Conservation (phyloP, 2,797 vertebrate genomes). For the Gephyroberyx darwinii region DNA sequence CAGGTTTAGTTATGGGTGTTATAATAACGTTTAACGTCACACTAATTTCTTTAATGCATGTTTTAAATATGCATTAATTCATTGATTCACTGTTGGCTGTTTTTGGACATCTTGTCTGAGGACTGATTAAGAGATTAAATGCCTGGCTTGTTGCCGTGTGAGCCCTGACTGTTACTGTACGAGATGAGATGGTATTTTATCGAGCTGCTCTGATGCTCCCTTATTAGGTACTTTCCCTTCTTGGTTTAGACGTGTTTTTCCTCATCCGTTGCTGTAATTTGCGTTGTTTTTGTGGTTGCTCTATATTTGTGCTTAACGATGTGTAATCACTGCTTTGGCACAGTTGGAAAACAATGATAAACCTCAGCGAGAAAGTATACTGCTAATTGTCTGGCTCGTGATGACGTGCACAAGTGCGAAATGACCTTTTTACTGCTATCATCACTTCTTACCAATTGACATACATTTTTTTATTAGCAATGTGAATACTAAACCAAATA, state of each 20-base stretch:
- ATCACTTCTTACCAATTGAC: slow-evolving; percentile 12
- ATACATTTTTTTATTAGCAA: slow-evolving; percentile 10
- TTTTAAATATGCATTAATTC: too few species aligned
- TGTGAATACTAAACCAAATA: slow-evolving; percentile 4
- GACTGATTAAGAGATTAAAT: neutral
- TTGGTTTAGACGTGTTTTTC: slow-evolving; percentile 18
- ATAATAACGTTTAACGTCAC: too few species aligned
- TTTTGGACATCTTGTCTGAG: too few species aligned
- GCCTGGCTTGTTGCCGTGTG: slow-evolving; percentile 43
- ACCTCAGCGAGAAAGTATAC: slow-evolving; percentile 5
- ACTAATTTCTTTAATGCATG: too few species aligned
- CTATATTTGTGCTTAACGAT: slow-evolving; percentile 31
- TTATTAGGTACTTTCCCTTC: slow-evolving; percentile 33
- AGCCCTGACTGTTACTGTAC: slow-evolving; percentile 49
- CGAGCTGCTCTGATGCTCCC: slow-evolving; percentile 18
- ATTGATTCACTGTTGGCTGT: too few species aligned
- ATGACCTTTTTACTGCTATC: slow-evolving; percentile 16
- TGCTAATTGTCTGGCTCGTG: slow-evolving; percentile 25
- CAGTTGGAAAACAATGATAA: slow-evolving; percentile 11
- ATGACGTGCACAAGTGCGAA: neutral
- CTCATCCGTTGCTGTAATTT: slow-evolving; percentile 3
- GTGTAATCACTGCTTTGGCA: slow-evolving; percentile 24
- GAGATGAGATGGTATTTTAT: slow-evolving; percentile 44
- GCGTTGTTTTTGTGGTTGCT: slow-evolving; percentile 24
- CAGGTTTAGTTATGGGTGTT: too few species aligned